Evolutionary conservation across 2,888 invertebrate species (phyloP).

Genomic region (Bombylius discolor): DNA sequence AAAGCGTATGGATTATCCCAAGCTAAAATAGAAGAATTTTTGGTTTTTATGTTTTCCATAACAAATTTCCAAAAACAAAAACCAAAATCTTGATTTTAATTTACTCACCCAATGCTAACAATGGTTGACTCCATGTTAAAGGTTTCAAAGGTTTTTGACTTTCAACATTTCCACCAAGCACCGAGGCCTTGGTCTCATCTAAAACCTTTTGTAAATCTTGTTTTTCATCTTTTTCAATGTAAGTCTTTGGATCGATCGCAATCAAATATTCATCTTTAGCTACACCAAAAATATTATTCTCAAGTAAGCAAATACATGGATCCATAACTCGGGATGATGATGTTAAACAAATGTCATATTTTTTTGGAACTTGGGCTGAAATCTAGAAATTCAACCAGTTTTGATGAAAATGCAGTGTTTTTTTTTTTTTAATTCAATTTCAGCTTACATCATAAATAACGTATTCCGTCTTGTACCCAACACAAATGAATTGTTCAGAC

Average conservation of each 20-base stretch:
- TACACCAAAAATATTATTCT: conserved; percentile 63
- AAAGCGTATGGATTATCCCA: conserved; percentile 91
- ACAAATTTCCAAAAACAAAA: background rate
- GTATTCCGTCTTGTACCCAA: conserved; percentile 77
- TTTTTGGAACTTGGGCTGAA: conserved; percentile 34
- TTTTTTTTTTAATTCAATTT: background rate
- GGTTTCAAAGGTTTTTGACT: conserved; percentile 12
- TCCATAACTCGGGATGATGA: conserved; percentile 66
- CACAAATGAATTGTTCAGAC: conserved; percentile 73
- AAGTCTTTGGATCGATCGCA: conserved; percentile 62
- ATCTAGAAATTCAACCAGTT: conserved; percentile 10
- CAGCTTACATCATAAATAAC: conserved; percentile 55
- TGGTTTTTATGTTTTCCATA: no score
- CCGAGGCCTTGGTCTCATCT: conserved; percentile 25
- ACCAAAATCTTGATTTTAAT: background rate
- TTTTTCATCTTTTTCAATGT: conserved; percentile 12
- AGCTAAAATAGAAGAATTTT: conserved; percentile 32
- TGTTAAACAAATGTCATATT: conserved; percentile 74
- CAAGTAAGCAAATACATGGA: conserved; percentile 67
- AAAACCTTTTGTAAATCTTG: conserved; percentile 39
- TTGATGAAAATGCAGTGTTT: background rate
- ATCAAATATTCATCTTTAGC: conserved; percentile 81
- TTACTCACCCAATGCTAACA: conserved; percentile 25
- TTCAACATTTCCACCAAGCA: conserved; percentile 16
- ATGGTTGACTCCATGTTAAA: conserved; percentile 27